These are phyloP conservation scores for Patella ulyssiponensis DNA, from an alignment of 2,888 invertebrate genomes.

Conservation along the genomic window DNA sequence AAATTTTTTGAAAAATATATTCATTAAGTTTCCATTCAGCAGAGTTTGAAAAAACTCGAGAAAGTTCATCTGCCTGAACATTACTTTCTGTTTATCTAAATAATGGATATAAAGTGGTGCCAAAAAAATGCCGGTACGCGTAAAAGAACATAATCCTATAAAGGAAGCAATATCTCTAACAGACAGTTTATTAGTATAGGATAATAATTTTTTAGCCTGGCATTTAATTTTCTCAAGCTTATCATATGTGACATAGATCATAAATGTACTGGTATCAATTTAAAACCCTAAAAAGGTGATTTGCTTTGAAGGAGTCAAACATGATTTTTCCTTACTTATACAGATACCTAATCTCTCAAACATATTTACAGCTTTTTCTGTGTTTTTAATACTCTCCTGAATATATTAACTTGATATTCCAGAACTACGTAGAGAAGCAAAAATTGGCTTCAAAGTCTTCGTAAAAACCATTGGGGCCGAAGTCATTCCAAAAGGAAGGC, in stretches of 20 bases:
- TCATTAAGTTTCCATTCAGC: constrained; percentile 34
- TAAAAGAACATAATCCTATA: too few relatives aligned
- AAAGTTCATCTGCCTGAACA: constrained; percentile 28
- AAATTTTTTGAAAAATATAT: too few relatives aligned
- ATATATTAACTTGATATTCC: background rate
- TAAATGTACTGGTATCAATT: background rate
- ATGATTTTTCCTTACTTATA: background rate
- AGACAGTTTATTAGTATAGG: too few relatives aligned
- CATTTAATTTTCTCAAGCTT: too few relatives aligned
- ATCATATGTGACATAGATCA: background rate
- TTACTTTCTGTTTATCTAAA: constrained; percentile 13
- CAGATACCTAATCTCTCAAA: background rate
- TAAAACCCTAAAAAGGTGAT: background rate
- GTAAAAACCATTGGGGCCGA: background rate
- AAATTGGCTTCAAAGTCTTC: background rate
- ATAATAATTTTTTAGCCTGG: too few relatives aligned
- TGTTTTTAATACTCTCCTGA: background rate
- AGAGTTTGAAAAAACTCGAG: constrained; percentile 29
- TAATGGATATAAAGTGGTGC: too few relatives aligned
- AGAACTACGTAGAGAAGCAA: background rate
- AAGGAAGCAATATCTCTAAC: too few relatives aligned
- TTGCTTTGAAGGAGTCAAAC: background rate
- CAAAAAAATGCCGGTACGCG: too few relatives aligned
- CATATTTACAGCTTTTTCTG: background rate
- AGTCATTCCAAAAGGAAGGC: background rate